A percentile compares a stretch with the other conserved stretches of the same genome.
phyloP scores from a whole-genome alignment of 2,797 vertebrate species.

The Bryconaethiops microstoma region DNA sequence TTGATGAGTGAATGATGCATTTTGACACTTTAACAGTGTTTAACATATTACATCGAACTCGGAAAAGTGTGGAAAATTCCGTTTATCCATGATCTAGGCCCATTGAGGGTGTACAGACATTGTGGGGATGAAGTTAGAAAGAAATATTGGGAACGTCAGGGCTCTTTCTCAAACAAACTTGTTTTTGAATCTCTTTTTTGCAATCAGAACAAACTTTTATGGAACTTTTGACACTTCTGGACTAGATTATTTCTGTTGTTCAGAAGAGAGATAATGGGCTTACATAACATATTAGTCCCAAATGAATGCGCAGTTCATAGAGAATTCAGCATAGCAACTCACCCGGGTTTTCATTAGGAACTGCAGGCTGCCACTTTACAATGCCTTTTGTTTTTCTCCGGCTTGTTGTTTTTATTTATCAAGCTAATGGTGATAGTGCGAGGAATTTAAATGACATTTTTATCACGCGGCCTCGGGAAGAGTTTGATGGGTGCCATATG shows the following conservation, averaged over 20 bases:
- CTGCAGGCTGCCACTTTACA: neutral
- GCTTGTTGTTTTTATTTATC: neutral
- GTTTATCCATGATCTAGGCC: too few relatives aligned
- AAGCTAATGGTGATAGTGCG: neutral
- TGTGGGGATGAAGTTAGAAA: neutral
- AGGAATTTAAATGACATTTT: constrained; percentile 7
- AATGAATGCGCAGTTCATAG: neutral
- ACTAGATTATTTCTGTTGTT: neutral
- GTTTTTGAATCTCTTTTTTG: neutral
- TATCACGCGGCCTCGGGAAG: constrained; percentile 23
- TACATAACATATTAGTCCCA: constrained; percentile 2
- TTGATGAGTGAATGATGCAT: too few relatives aligned
- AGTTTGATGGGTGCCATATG: constrained; percentile 39
- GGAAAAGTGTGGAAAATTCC: too few relatives aligned
- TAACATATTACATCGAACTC: too few relatives aligned
- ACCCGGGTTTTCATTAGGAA: neutral
- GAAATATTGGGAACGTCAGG: neutral
- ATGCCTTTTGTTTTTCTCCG: neutral
- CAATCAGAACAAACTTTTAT: neutral
- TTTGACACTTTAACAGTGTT: too few relatives aligned
- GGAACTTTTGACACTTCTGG: neutral
- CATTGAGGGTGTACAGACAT: too few relatives aligned
- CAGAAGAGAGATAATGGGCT: neutral
- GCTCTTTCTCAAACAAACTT: neutral
- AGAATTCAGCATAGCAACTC: neutral